Evolutionary conservation across 1,140 invertebrate species (phyloP), one percentile per base, ranked within the genome.

Genomic region (Hylaeus volcanicus): DNA sequence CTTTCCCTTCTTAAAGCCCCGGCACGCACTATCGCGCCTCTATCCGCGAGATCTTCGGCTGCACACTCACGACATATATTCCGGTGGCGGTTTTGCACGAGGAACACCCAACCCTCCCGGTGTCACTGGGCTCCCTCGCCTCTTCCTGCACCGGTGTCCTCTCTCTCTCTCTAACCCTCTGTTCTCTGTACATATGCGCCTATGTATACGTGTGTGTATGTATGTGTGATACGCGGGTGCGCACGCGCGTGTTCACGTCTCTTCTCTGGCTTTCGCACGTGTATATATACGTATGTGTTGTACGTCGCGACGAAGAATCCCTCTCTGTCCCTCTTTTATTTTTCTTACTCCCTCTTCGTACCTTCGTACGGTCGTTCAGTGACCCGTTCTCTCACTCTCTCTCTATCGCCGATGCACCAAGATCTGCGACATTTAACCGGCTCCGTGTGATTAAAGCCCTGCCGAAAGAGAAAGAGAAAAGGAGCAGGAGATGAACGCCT

Each of bases 71-170:
- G 65, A 85, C 66, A 81, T 86, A 74, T 86, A 86, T 85, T 82
- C 83, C 84, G 83, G 85, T 86, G 83, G 83, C 84, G 84, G 79
- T 82, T 85, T 86, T 86, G 74, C 76, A 77, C 81, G 84, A 81
- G 76, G 76, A 86, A 86, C 73, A 83, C 74, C 64, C 84, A 64
- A 79, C 76, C 75, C 78, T 78, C 87, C 73, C 84, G 82, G 74
- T 85, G 81, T 87, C 87, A 79, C 87, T 85, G 79, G 26, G 41
- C 76, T 80, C 85, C 77, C 63, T 73, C 63, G 51, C 84, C 76
- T 78, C 79, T 78, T 84, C 79, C 69, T 70, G 53, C 72, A 51
- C 71, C 26, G 56, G 63, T 84, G 41, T 82, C 81, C 15, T 43
- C 56, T 55, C 55, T 63, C 55, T 68, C 63, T 68, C 81, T 63